These are phyloP conservation scores for Drosophila bunnanda DNA, from an alignment of 2,888 invertebrate genomes.

Conservation along the genomic window DNA sequence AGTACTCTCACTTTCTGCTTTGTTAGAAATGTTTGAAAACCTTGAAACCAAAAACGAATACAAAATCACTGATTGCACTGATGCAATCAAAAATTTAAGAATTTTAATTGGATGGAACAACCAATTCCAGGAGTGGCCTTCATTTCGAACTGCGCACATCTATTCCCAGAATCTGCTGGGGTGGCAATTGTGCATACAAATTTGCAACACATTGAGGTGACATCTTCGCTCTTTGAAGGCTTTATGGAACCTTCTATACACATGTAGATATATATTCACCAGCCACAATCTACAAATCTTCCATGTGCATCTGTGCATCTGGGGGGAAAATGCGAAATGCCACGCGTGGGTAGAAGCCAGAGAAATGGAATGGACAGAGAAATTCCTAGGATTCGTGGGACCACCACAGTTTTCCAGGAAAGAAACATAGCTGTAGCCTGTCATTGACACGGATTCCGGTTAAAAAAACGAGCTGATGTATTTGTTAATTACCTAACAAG, in stretches of 20 bases:
- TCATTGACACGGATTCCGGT: slow-evolving; percentile 9
- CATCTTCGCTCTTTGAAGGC: background rate
- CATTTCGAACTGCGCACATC: background rate
- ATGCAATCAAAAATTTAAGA: background rate
- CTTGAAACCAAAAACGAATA: background rate
- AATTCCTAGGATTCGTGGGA: background rate
- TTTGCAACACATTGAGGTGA: background rate
- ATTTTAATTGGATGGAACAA: background rate
- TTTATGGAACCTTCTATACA: background rate
- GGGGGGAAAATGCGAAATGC: background rate
- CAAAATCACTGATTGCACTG: background rate
- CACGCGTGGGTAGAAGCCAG: background rate
- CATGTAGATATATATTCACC: background rate
- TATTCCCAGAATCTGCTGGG: background rate
- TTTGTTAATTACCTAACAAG: slow-evolving; percentile 4
- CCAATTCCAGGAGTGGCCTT: slow-evolving; percentile 2
- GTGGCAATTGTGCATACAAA: background rate
- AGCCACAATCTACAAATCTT: background rate
- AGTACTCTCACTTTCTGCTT: too few relatives aligned
- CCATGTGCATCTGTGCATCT: background rate
- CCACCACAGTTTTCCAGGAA: slow-evolving; percentile 9
- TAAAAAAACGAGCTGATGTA: background rate
- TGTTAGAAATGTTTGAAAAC: too few relatives aligned
- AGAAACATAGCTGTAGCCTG: background rate
- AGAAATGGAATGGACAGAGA: background rate